Evolutionary conservation across 2,888 invertebrate genomes (phyloP).

Genomic region (Eristalinus sepulchralis): DNA sequence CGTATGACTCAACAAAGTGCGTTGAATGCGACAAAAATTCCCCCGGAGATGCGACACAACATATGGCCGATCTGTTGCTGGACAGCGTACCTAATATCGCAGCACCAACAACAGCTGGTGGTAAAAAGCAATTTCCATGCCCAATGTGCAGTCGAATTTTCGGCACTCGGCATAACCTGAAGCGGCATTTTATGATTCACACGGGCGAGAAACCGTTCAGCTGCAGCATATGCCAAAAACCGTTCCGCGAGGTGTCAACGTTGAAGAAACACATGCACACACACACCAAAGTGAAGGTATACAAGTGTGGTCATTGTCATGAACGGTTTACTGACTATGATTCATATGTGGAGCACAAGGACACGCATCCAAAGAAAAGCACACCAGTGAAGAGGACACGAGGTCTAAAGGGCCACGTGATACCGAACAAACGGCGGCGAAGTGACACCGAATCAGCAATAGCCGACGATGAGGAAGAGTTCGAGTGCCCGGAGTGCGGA

Average conservation of each 20-base stretch:
- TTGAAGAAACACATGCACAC: conserved; percentile 80
- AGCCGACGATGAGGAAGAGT: conserved; percentile 75
- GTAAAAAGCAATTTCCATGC: conserved; percentile 76
- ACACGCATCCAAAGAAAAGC: conserved; percentile 73
- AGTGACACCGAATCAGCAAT: conserved; percentile 63
- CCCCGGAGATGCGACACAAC: conserved; percentile 30
- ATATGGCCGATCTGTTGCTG: conserved; percentile 60
- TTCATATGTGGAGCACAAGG: conserved; percentile 77
- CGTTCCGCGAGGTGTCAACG: conserved; percentile 79
- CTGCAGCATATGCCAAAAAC: conserved; percentile 78
- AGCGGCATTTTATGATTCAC: conserved; percentile 80
- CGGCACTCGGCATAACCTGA: conserved; percentile 80
- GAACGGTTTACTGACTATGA: conserved; percentile 78
- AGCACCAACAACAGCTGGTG: conserved; percentile 34
- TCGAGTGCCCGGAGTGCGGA: conserved; percentile 79
- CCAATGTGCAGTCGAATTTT: conserved; percentile 79
- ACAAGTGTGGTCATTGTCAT: conserved; percentile 78
- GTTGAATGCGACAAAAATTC: conserved; percentile 75
- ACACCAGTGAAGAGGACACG: conserved; percentile 45
- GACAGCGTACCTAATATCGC: conserved; percentile 69
- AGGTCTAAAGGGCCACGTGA: conserved; percentile 60
- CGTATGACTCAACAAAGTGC: conserved; percentile 79
- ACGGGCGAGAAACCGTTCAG: conserved; percentile 80
- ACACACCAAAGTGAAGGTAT: conserved; percentile 78
- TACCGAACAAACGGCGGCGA: conserved; percentile 60